Percentiles rank a stretch among this genome's conserved stretches.
phyloP scores from a whole-genome alignment of 1,140 invertebrate genomes.

The Trichomalopsis sarcophagae region DNA sequence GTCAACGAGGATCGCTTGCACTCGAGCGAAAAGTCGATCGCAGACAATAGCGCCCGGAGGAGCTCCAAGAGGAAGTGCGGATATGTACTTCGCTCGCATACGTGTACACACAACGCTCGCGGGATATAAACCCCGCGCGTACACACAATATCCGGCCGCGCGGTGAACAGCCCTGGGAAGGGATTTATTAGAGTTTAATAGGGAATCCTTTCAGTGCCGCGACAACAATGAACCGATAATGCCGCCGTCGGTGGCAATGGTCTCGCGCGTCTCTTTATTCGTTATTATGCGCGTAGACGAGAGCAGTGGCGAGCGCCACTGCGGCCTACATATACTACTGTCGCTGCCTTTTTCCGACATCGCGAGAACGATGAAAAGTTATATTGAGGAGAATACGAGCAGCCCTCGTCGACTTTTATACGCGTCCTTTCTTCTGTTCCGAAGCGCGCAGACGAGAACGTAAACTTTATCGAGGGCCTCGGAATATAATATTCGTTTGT shows the following conservation, averaged over 20 bases:
- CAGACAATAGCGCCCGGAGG: constrained; percentile 10
- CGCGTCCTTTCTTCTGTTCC: too few species aligned
- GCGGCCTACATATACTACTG: too few species aligned
- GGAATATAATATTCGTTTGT: too few species aligned
- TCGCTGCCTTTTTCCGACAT: too few species aligned
- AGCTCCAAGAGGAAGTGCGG: background rate
- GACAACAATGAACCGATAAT: background rate
- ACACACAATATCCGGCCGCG: background rate
- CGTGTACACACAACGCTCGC: background rate
- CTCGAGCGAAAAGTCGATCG: constrained; percentile 10
- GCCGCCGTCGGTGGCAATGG: too few species aligned
- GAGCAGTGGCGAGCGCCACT: too few species aligned
- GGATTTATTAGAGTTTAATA: constrained; percentile 40
- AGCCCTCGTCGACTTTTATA: too few species aligned
- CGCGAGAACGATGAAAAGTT: too few species aligned
- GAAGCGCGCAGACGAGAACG: too few species aligned
- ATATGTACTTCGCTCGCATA: background rate
- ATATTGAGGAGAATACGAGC: too few species aligned
- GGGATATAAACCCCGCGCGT: background rate
- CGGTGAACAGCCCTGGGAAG: background rate
- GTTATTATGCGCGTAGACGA: too few species aligned
- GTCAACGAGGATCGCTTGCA: constrained; percentile 10
- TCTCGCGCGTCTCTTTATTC: background rate
- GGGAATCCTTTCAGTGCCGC: constrained; percentile 15
- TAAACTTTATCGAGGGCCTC: too few species aligned